Evolutionary conservation across 1,140 invertebrate genomes (phyloP).

Genomic region (Anastrepha obliqua): DNA sequence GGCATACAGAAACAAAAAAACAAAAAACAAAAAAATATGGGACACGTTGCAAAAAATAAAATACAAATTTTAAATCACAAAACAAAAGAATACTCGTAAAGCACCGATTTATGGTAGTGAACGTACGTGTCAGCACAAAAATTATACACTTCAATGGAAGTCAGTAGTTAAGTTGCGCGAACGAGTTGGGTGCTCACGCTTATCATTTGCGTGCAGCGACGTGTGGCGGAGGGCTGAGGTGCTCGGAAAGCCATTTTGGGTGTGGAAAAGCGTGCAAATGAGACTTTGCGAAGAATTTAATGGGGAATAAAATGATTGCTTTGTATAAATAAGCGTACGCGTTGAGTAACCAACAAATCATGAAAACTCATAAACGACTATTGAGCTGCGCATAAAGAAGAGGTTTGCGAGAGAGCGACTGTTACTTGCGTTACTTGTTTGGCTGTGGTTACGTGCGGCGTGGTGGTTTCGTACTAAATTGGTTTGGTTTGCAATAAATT

Average conservation of each 20-base stretch:
- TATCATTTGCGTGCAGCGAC: not conserved
- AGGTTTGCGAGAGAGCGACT: too few relatives aligned
- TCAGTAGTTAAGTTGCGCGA: not conserved
- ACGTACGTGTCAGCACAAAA: slow-evolving; percentile 37
- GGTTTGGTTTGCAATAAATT: too few relatives aligned
- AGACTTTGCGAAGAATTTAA: not conserved
- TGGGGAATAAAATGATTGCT: too few relatives aligned
- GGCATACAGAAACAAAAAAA: not conserved
- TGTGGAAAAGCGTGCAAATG: not conserved
- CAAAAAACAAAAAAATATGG: not conserved
- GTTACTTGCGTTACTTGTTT: too few relatives aligned
- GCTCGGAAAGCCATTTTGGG: not conserved
- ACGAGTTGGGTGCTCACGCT: not conserved
- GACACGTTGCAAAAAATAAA: not conserved
- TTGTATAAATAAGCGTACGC: too few relatives aligned
- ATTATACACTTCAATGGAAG: slow-evolving; percentile 3
- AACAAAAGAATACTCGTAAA: slow-evolving; percentile 34
- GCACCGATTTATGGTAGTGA: slow-evolving; percentile 24
- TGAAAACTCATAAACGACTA: too few relatives aligned
- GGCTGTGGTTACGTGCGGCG: too few relatives aligned
- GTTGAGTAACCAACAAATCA: too few relatives aligned
- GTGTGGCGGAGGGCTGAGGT: not conserved
- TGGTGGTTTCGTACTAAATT: too few relatives aligned
- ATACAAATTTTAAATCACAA: not conserved
- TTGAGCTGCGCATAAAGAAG: too few relatives aligned